Evolutionary conservation across 2,113 vertebrate species (phyloP), one percentile per base, ranked within the genome.

Genomic region (Turnix velox): DNA sequence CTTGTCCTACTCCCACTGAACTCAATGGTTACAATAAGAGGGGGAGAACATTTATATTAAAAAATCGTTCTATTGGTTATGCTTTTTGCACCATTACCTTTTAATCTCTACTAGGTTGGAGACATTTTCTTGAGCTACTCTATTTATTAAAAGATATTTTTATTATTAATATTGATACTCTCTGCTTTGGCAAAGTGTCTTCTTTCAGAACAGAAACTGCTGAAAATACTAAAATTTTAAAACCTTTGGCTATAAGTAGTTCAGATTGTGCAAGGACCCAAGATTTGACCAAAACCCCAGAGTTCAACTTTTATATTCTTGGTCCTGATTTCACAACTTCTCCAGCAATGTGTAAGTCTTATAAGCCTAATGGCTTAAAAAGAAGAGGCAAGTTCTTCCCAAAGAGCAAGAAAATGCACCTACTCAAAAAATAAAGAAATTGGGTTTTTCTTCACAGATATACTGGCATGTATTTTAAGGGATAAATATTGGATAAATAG

Each of bases 121-220:
- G 5, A 3, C 0, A 3, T 28, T 35, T n/a, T 43, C 6, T 43
- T 51, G 10, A 86, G 51, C 1, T 10, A 16, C 2, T 40, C 4
- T 23, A 23, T 61, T 62, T 43, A 54, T 59, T 68, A 55, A 10
- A 35, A 84, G 68, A 39, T 49, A 71, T 7, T 51, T 46, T 27
- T 63, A 3, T 35, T 67, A 49, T 15, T 37, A 35, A 52, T 33
- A 30, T 6, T 73, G 23, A 20, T 65, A 25, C 0, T 83, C 10
- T 3, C 18, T 39, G 31, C 4, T 54, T 39, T 67, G 35, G 2
- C 66, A 58, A 39, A 25, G 22, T 58, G 18, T 1, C 9, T 73
- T 92, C 14, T 43, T 77, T 86, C 30, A 46, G 22, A 62, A 48
- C 6, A 22, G 6, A 51, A 51, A 42, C 9, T 46, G 6, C 11